phyloP scores from a whole-genome alignment of 2,113 vertebrate species.

The Edolisoma coerulescens region DNA sequence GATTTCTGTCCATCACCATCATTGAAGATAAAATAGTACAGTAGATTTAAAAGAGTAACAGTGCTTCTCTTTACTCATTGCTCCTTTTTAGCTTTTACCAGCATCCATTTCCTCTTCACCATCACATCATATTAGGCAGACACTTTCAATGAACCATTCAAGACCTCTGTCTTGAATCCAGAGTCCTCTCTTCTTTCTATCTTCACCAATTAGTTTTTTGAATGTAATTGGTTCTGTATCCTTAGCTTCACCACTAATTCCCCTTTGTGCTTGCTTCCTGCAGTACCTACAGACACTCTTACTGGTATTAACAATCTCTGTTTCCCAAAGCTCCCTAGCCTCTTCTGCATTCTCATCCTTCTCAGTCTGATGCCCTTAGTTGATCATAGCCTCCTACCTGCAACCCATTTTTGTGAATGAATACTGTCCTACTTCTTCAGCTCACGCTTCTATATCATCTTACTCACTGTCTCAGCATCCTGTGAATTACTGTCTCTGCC shows the following conservation, averaged over 20 bases:
- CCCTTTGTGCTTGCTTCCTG: not conserved
- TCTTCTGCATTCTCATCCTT: not conserved
- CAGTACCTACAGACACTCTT: not conserved
- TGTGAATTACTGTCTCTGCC: not conserved
- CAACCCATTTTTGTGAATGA: not conserved
- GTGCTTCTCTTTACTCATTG: not conserved
- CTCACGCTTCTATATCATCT: not conserved
- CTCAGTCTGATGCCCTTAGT: not conserved
- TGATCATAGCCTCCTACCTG: not conserved
- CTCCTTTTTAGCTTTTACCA: not conserved
- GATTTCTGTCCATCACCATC: not conserved
- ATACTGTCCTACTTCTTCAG: not conserved
- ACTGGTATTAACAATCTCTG: not conserved
- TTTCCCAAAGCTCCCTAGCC: not conserved
- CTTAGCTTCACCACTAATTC: not conserved
- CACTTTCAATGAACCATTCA: not conserved
- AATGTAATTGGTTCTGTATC: not conserved
- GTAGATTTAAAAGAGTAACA: not conserved
- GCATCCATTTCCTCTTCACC: not conserved
- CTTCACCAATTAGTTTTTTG: not conserved
- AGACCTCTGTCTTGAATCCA: not conserved
- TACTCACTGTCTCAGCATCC: not conserved
- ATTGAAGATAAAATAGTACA: not conserved
- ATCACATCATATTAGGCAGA: not conserved
- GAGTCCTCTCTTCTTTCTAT: not conserved